These are phyloP conservation scores for Accipiter cooperii DNA, from an alignment of 2,113 vertebrate genomes.

Conservation along the genomic window DNA sequence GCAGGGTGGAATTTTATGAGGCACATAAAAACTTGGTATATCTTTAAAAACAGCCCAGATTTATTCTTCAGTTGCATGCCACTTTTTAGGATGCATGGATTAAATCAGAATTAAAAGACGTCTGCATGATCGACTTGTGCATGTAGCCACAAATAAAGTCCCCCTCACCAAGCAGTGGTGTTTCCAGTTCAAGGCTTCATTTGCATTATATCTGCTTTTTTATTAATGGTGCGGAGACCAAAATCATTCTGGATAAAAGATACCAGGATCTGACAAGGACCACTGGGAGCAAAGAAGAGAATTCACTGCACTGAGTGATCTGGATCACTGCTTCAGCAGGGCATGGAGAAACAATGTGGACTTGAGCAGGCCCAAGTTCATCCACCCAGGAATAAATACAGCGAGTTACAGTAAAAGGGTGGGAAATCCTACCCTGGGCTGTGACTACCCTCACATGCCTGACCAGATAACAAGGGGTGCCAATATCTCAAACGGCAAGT, in stretches of 20 bases:
- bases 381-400: background rate
- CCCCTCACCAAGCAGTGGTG: background rate
- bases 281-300: background rate
- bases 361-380: background rate
- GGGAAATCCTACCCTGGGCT: background rate
- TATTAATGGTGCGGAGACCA: background rate
- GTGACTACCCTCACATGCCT: background rate
- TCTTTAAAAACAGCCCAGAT: background rate
- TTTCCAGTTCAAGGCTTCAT: background rate
- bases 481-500: background rate
- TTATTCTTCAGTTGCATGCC: background rate
- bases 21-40: background rate
- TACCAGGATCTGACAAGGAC: background rate
- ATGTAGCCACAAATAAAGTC: background rate
- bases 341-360: background rate
- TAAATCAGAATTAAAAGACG: background rate
- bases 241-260: background rate
- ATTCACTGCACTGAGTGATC: background rate
- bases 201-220: background rate
- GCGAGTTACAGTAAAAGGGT: background rate
- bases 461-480: background rate
- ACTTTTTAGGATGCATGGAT: background rate
- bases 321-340: background rate
- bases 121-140: background rate
- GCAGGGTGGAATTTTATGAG: background rate